Percentiles rank a stretch among this genome's conserved stretches.
Conservation (phyloP, 1,140 invertebrate genomes). For the Orchestia grillus region DNA sequence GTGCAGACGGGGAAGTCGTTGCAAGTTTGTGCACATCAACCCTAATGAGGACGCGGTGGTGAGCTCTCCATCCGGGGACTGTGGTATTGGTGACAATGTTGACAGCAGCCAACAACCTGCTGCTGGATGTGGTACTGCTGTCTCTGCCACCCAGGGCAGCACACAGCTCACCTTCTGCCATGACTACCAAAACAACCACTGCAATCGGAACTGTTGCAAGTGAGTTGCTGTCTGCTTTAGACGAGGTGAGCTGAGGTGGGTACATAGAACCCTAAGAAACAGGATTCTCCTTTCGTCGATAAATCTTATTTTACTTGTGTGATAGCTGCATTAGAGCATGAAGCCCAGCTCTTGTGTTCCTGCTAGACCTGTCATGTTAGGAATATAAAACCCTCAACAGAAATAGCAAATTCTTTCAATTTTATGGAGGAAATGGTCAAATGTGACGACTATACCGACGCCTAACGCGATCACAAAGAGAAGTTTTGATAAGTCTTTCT, state of each 20-base stretch:
- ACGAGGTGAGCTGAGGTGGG: not conserved
- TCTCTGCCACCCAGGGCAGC: slow-evolving; percentile 65
- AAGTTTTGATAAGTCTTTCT: too few relatives aligned
- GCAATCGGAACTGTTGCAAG: slow-evolving; percentile 76
- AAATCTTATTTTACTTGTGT: too few relatives aligned
- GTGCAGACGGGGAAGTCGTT: slow-evolving; percentile 83
- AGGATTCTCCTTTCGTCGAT: too few relatives aligned
- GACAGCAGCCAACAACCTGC: slow-evolving; percentile 56
- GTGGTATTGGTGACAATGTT: slow-evolving; percentile 18
- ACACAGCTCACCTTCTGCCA: slow-evolving; percentile 82
- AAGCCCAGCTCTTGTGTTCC: too few relatives aligned
- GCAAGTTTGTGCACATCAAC: slow-evolving; percentile 79
- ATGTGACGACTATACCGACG: too few relatives aligned
- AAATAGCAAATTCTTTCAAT: too few relatives aligned
- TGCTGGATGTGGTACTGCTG: slow-evolving; percentile 47
- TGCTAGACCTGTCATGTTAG: too few relatives aligned
- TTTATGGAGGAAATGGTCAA: too few relatives aligned
- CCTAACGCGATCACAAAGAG: too few relatives aligned
- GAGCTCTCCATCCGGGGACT: not conserved
- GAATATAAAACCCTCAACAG: too few relatives aligned
- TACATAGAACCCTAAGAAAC: too few relatives aligned
- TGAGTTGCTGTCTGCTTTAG: slow-evolving; percentile 46
- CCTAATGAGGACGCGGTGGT: slow-evolving; percentile 46
- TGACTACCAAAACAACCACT: slow-evolving; percentile 85
- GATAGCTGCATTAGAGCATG: too few relatives aligned